Conservation (phyloP, 2,113 vertebrate species). For the Percopsis transmontana region DNA sequence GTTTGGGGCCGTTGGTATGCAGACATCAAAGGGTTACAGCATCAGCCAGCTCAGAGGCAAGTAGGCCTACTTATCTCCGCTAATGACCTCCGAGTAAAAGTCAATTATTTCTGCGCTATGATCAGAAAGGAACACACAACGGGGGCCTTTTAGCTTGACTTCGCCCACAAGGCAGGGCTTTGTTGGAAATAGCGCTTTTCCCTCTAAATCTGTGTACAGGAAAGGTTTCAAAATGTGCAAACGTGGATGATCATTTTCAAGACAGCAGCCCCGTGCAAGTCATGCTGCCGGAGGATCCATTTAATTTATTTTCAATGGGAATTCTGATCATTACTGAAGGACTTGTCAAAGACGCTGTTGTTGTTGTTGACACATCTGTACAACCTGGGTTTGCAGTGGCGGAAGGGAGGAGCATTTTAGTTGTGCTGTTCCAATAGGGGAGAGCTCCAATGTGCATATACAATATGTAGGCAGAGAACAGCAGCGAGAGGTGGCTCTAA, state of each 20-base stretch:
- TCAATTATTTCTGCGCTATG: slow-evolving; percentile 81
- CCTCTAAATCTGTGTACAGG: too few relatives aligned
- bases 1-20: slow-evolving; percentile 40
- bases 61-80: slow-evolving; percentile 74
- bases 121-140: slow-evolving; percentile 71
- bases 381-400: too few relatives aligned
- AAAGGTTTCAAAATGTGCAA: too few relatives aligned
- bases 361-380: too few relatives aligned
- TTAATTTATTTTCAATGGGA: not conserved
- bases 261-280: not conserved
- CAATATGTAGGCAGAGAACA: too few relatives aligned
- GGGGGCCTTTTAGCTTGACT: slow-evolving; percentile 58
- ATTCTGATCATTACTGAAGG: not conserved
- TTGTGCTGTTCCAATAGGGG: too few relatives aligned
- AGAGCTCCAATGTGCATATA: too few relatives aligned
- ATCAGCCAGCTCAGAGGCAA: slow-evolving; percentile 50
- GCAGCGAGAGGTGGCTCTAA: too few relatives aligned
- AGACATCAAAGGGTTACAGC: slow-evolving; percentile 74
- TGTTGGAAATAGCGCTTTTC: too few relatives aligned
- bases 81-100: slow-evolving; percentile 77
- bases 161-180: slow-evolving; percentile 54
- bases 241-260: too few relatives aligned
- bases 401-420: too few relatives aligned
- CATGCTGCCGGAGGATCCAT: not conserved
- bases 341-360: too few relatives aligned